phyloP scores from a whole-genome alignment of 2,888 invertebrate species.

The Cryptocephalus primarius region DNA sequence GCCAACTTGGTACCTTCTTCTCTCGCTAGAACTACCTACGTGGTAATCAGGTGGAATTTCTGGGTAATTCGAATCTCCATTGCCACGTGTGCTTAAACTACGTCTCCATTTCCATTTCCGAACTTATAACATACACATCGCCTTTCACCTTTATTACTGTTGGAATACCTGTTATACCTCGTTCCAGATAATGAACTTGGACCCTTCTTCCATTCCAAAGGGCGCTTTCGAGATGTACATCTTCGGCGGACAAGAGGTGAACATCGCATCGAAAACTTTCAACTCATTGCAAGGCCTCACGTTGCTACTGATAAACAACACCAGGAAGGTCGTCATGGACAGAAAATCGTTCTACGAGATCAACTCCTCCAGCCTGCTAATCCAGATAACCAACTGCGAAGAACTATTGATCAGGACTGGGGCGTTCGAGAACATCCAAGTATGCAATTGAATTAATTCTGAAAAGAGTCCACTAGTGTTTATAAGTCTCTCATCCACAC shows the following conservation, averaged over 20 bases:
- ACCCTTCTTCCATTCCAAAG: conserved; percentile 44
- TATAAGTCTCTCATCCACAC: neutral
- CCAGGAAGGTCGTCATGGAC: conserved; percentile 44
- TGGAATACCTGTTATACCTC: neutral
- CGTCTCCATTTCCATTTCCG: too few relatives aligned
- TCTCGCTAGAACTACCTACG: too few relatives aligned
- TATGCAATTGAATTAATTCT: conserved; percentile 8
- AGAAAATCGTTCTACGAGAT: conserved; percentile 50
- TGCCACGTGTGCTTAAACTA: too few relatives aligned
- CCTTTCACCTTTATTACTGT: too few relatives aligned
- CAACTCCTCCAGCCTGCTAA: conserved; percentile 46
- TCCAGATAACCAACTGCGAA: conserved; percentile 50
- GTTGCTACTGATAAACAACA: conserved; percentile 44
- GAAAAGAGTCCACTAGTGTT: too few relatives aligned
- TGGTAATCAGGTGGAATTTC: too few relatives aligned
- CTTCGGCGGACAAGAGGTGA: conserved; percentile 43
- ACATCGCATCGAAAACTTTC: conserved; percentile 47
- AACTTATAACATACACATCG: too few relatives aligned
- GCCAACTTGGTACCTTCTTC: too few relatives aligned
- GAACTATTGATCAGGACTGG: conserved; percentile 49
- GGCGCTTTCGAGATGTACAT: conserved; percentile 49
- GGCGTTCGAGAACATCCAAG: conserved; percentile 51
- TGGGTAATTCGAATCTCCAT: too few relatives aligned
- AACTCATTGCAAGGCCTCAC: conserved; percentile 43
- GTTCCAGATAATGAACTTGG: conserved; percentile 41